Percentiles rank a stretch among this genome's conserved stretches.
phyloP scores from a whole-genome alignment of 2,797 vertebrate species.

The Scomberomorus guttatus region DNA sequence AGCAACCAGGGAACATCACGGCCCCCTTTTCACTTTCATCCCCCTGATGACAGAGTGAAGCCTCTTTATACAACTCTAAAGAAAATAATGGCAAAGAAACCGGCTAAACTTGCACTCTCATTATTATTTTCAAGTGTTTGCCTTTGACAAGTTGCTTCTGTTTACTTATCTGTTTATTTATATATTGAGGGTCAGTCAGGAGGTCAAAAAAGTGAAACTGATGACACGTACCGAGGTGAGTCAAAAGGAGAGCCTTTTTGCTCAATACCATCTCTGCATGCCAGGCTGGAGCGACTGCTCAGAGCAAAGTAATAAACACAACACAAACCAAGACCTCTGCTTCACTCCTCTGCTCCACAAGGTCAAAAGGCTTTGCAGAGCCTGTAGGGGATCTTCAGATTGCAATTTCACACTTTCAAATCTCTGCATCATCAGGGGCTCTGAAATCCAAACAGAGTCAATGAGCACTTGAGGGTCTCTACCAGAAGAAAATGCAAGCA shows the following conservation, averaged over 20 bases:
- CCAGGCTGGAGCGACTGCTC: constrained; percentile 13
- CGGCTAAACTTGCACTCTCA: background rate
- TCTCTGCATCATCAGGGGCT: constrained; percentile 19
- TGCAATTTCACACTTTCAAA: constrained; percentile 39
- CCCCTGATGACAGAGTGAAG: background rate
- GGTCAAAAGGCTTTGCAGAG: constrained; percentile 54
- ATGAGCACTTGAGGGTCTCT: constrained; percentile 34
- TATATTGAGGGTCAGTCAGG: background rate
- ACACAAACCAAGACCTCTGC: background rate
- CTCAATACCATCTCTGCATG: constrained; percentile 16
- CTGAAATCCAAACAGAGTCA: constrained; percentile 43
- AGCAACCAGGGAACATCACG: constrained; percentile 29
- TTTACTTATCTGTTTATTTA: constrained; percentile 18
- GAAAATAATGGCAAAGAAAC: constrained; percentile 31
- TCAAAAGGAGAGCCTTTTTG: constrained; percentile 6
- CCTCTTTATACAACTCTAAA: constrained; percentile 6
- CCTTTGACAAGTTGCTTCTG: constrained; percentile 19
- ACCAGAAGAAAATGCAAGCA: constrained; percentile 16
- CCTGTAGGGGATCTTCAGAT: constrained; percentile 52
- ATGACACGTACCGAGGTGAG: constrained; percentile 19
- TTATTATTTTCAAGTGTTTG: constrained; percentile 10
- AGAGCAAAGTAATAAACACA: constrained; percentile 36
- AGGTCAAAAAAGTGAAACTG: constrained; percentile 14
- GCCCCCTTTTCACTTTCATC: constrained; percentile 46
- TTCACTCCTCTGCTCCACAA: constrained; percentile 40